These are phyloP conservation scores for Phrynocephalus vlangalii DNA, from an alignment of 2,797 vertebrate genomes.

Conservation along the genomic window DNA sequence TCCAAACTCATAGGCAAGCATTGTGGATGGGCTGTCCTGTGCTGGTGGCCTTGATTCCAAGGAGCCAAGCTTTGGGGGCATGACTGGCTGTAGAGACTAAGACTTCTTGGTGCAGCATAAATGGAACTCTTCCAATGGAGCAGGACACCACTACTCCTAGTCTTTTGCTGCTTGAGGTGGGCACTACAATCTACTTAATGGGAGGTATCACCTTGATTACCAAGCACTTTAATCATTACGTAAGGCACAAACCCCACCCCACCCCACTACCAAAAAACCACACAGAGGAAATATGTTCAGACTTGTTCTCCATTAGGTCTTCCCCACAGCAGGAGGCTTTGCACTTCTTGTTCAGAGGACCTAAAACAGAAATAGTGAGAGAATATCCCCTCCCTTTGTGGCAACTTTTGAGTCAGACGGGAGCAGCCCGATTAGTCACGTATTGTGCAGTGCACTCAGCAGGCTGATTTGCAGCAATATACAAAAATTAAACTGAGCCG, in stretches of 20 bases:
- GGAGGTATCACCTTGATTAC: neutral
- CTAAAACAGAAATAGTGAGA: conserved; percentile 42
- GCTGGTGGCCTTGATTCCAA: neutral
- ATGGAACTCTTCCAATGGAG: neutral
- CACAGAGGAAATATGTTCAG: neutral
- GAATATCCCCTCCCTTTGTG: conserved; percentile 34
- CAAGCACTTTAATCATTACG: neutral
- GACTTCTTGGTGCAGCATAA: neutral
- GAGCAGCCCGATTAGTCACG: conserved; percentile 51
- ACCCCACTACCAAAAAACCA: neutral
- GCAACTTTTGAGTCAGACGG: conserved; percentile 31
- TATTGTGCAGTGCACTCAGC: conserved; percentile 48
- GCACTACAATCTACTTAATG: neutral
- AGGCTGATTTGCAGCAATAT: conserved; percentile 41
- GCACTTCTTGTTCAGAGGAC: neutral
- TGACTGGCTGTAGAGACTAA: neutral
- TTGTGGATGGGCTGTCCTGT: neutral
- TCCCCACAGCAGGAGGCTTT: neutral
- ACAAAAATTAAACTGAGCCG: conserved; percentile 57
- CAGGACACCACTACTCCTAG: neutral
- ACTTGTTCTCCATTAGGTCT: neutral
- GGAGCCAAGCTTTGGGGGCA: neutral
- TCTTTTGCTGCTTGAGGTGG: neutral
- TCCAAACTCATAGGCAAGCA: neutral
- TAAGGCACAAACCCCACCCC: neutral